Evolutionary conservation across 1,140 invertebrate genomes (phyloP), one percentile per base, ranked within the genome.

Genomic region (Thaumetopoea pityocampa): DNA sequence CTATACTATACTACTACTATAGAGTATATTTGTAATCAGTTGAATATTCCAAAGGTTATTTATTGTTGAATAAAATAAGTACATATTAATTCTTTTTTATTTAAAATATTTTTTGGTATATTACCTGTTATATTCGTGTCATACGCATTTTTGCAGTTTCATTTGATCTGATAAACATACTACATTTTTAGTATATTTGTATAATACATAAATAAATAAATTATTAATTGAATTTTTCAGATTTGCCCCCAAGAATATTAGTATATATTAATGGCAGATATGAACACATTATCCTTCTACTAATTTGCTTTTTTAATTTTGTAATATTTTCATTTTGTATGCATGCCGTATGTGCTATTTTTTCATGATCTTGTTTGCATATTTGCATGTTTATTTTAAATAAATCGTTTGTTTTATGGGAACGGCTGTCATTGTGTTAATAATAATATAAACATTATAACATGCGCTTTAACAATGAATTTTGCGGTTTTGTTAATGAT

Each of bases 191-290:
- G n/a, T n/a, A n/a, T n/a, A n/a, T n/a, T n/a, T n/a, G n/a, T n/a
- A n/a, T n/a, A n/a, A n/a, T n/a, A n/a, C n/a, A n/a, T n/a, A n/a
- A n/a, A n/a, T n/a, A n/a, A n/a, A 23, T 17, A 30, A 32, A 41
- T 41, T 18, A 23, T 22, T 30, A 22, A 47, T 55, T 53, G 27
- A 52, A 40, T 54, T 65, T 80, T 74, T 33, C 81, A 85, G 81
- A 85, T 85, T 85, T 56, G 81, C 73, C 50, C 81, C 81, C 27
- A 78, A 83, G 68, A 85, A 80, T 66, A 77, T 83, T 59, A 85
- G 77, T 50, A 83, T 85, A 60, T 85, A 76, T 45, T 85, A 73
- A 85, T 38, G 10, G 11, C 22, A 8, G 16, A 18, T 9, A 8
- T 24, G 11, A 24, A 23, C 26, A 23, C n/a, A n/a, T n/a, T 12